Base-by-base conservation (phyloP, 1,140 invertebrate genomes). In the Hycleus cichorii region DNA sequence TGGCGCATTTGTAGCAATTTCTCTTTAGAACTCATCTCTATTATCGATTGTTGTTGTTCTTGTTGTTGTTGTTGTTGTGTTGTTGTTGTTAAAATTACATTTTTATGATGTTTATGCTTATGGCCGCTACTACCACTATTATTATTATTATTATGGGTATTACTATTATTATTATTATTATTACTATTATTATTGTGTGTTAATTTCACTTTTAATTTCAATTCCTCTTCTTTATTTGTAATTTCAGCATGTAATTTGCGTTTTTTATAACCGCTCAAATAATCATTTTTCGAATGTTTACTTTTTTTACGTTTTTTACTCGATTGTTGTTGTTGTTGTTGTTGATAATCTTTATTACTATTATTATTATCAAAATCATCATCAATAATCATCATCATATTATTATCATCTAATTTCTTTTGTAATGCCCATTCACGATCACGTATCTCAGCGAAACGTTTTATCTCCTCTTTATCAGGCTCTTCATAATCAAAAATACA, bases 121-220 rank as follows among this genome's bases (percentile, higher is more conserved):
- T 74, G 67, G 0, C 69, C 69, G 32, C 32, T 32, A 18, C 18
- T 18, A 18, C 18, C 18, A 18, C 18, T 18, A 18, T 18, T 18
- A 18, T 18, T 18, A 32, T 32, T 32, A 1, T 32, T 32, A 5
- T 4, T 7, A 32, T 32, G 4, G 2, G 4, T 4, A 32, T 0
- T 50, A 60, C 11, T 12, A 53, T 48, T 67, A 42, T 69, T 71
- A 45, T 71, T 66, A 46, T 72, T 66, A 57, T 71, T 72, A 48
- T 72, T 69, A 38, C 69, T 69, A 7, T 7, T 32, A 43, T 74
- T 74, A 32, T 62, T 64, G 9, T 66, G 64, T 2, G 70, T 73
- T 18, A 74, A 63, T 57, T 74, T 74, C 6, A 74, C 71, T 59
- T 73, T 74, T 4, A 74, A 47, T 58, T 73, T 72, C 38, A 74